These are phyloP conservation scores for Zaprionus africanus DNA, from an alignment of 1,140 invertebrate genomes.

Conservation along the genomic window DNA sequence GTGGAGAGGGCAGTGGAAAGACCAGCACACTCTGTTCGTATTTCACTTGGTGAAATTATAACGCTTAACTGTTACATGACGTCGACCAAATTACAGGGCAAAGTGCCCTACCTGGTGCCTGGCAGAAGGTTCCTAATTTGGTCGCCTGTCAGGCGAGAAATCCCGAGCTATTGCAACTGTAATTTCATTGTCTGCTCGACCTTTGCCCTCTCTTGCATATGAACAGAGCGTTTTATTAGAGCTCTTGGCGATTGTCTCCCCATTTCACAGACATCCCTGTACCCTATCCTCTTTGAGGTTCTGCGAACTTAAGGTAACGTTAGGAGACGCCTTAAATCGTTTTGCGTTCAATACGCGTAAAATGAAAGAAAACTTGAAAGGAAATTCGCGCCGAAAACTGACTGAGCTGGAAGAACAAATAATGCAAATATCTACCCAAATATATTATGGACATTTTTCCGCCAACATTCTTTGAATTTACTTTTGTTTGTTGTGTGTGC, in stretches of 20 bases:
- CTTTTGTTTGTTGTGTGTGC: constrained; percentile 13
- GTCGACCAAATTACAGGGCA: constrained; percentile 20
- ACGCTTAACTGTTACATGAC: constrained; percentile 17
- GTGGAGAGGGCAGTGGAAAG: not conserved
- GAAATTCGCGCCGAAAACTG: constrained; percentile 12
- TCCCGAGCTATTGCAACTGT: constrained; percentile 14
- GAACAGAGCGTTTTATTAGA: constrained; percentile 29
- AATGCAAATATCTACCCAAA: constrained; percentile 22
- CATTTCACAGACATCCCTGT: not conserved
- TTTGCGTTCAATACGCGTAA: constrained; percentile 12
- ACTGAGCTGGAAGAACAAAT: constrained; percentile 21
- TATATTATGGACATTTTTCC: constrained; percentile 38
- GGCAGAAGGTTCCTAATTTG: constrained; percentile 11
- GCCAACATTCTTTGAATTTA: constrained; percentile 28
- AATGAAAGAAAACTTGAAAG: constrained; percentile 29
- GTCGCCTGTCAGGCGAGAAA: constrained; percentile 11
- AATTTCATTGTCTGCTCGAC: constrained; percentile 15
- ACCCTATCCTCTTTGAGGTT: not conserved
- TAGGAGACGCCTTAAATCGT: constrained; percentile 4
- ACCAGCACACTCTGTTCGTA: not conserved
- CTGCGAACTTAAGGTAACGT: not conserved
- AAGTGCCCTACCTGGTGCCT: not conserved
- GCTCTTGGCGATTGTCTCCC: not conserved
- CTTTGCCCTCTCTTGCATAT: constrained; percentile 13
- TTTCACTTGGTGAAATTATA: constrained; percentile 28